Conservation (phyloP, 2,797 vertebrate genomes). For the Sebastolobus altivelis region DNA sequence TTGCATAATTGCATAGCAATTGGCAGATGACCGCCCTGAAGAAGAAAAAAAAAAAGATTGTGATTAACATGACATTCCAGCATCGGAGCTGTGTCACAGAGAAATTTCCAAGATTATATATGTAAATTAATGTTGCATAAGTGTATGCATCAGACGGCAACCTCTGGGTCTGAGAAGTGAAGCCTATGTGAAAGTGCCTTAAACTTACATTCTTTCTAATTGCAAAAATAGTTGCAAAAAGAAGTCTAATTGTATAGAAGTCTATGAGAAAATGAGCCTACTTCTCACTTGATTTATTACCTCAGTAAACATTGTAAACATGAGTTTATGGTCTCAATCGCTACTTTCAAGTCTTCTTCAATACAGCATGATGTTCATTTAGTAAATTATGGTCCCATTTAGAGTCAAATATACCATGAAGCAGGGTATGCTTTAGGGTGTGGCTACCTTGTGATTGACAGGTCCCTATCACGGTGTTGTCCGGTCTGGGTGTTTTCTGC, state of each 20-base stretch:
- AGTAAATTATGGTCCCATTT: neutral
- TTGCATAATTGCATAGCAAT: constrained; percentile 79
- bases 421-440: neutral
- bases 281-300: neutral
- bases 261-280: neutral
- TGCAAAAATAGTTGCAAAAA: too few species aligned
- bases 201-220: too few species aligned
- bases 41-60: constrained; percentile 30
- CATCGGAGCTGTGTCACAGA: constrained; percentile 1
- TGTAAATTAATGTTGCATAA: constrained; percentile 12
- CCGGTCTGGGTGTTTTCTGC: neutral
- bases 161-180: too few species aligned
- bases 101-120: constrained; percentile 41
- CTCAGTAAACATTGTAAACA: neutral
- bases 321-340: neutral
- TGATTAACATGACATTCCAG: constrained; percentile 60
- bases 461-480: neutral
- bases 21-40: constrained; percentile 60
- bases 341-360: neutral
- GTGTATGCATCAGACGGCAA: neutral
- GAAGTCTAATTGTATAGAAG: too few species aligned
- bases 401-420: neutral
- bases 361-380: neutral
- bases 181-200: too few species aligned
- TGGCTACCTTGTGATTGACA: neutral